Base-by-base conservation (phyloP, 64 coral and sea anemone species). In the Trachythela sp. region DNA sequence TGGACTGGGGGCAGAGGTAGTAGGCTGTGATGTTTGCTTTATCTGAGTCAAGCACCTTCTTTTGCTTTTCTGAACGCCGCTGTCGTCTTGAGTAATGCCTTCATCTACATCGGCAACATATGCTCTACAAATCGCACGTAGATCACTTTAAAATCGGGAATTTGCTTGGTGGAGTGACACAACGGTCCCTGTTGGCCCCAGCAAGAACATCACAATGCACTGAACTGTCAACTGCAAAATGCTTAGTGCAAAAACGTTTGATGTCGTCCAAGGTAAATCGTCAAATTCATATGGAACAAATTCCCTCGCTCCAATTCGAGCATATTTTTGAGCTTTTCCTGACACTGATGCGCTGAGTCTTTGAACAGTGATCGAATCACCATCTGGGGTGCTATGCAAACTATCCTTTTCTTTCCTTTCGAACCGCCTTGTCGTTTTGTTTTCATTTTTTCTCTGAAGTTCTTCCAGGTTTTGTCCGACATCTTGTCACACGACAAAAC, bases 121-220 rank as follows among this genome's bases (percentile, higher is more conserved):
- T 77, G 40, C 34, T 70, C 58, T 42, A 88, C 38, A 40, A 87
- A 87, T 49, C 54, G 86, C 51, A 87, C 39, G 52, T 87, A 54
- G 70, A 88, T 72, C 1, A 89, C 88, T 89, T 89, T 89, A 29
- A 52, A 76, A 89, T 80, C 70, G 39, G 87, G 87, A 17, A 70
- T 40, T 88, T 70, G 24, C 59, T 70, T 88, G n/a, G 59, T 40
- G 35, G 60, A 22, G 20, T n/a, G 34, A 33, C 87, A 75, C 14
- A 54, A 88, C 20, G 87, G 64, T 18, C 87, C 70, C 67, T 89
- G 87, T 51, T 89, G 38, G 60, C 68, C 87, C n/a, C n/a, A 75
- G 88, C 87, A 3, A 88, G 14, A 68, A 89, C 88, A 89, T 89
- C 88, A 83, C 71, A 89, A 54, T 48, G 42, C 42, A 75, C 42